Evolutionary conservation across 2,113 vertebrate species (phyloP), one percentile per base, ranked within the genome.

Genomic region (Corythornis cristatus): DNA sequence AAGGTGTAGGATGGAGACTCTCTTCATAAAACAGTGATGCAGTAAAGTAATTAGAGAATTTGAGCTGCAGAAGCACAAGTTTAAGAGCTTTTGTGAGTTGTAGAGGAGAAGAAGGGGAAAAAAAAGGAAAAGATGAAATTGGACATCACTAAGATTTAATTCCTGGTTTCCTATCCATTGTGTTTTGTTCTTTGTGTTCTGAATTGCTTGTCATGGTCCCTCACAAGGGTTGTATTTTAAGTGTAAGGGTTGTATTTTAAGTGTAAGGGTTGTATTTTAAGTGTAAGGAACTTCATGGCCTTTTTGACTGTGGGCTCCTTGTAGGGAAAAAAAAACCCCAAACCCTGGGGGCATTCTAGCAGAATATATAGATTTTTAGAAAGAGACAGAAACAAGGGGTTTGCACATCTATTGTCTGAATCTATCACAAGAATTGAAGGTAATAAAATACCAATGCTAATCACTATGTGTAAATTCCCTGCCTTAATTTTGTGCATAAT

Each of bases 401-500:
- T 51, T 46, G 76, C 26, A 9, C 45, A 5, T 42, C 46, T 67
- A 2, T 37, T 22, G 67, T 81, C 60, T 15, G 62, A 77, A 7
- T 80, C 76, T 80, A 8, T 72, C 77, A 14, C 45, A 20, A n/a
- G 88, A 40, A 90, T 20, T 65, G 84, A 56, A 87, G 66, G 51
- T 7, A 68, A 78, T 95, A 90, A 93, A 92, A 56, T 73, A 82
- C 56, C 54, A 40, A 8, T 57, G 75, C 58, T 93, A 93, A 88
- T 94, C 88, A 46, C 88, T 61, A 25, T 35, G 75, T 75, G 81
- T 89, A 93, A 94, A 93, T 88, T 90, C 87, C 23, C 57, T 90
- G 76, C 88, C 56, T 95, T 89, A 85, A 90, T 95, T 93, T 74
- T 18, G 35, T 43, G 62, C 70, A 51, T 94, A 95, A 96, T 83